Percentiles rank a stretch among this genome's conserved stretches.
Evolutionary conservation across 2,797 vertebrate genomes (phyloP).

Genomic region (Sebastes taczanowskii): DNA sequence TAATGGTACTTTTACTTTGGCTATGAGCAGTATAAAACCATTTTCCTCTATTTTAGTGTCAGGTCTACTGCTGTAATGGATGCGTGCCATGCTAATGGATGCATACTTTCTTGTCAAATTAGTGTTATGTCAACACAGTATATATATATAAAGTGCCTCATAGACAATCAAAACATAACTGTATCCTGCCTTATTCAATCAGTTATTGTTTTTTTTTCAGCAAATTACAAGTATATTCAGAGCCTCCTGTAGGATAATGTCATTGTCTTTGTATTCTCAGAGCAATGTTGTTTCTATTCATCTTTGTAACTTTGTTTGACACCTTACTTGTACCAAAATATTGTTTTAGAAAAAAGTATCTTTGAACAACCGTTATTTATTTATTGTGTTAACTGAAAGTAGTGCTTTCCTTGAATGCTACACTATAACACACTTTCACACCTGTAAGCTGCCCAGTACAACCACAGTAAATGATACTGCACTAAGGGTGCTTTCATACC

Average conservation of each 20-base stretch:
- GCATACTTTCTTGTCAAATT: constrained; percentile 14
- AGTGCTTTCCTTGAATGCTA: neutral
- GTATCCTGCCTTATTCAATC: neutral
- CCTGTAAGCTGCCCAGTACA: neutral
- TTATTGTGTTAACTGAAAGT: neutral
- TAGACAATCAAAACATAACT: neutral
- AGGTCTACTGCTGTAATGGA: constrained; percentile 8
- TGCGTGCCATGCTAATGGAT: constrained; percentile 11
- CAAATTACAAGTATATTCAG: neutral
- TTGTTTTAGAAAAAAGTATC: neutral
- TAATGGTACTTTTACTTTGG: constrained; percentile 3
- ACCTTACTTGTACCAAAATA: neutral
- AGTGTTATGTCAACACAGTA: constrained; percentile 8
- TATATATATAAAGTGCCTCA: constrained; percentile 11
- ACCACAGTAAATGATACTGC: neutral
- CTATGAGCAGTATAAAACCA: neutral
- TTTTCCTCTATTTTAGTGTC: constrained; percentile 4
- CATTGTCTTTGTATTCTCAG: neutral
- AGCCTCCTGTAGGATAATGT: neutral
- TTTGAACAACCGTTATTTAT: neutral
- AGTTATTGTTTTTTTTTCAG: neutral
- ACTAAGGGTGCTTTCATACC: neutral
- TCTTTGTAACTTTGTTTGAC: neutral
- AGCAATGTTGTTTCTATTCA: neutral
- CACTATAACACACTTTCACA: neutral